Evolutionary conservation across 2,113 vertebrate species (phyloP), one percentile per base, ranked within the genome.

Genomic region (Phodopus roborovskii): DNA sequence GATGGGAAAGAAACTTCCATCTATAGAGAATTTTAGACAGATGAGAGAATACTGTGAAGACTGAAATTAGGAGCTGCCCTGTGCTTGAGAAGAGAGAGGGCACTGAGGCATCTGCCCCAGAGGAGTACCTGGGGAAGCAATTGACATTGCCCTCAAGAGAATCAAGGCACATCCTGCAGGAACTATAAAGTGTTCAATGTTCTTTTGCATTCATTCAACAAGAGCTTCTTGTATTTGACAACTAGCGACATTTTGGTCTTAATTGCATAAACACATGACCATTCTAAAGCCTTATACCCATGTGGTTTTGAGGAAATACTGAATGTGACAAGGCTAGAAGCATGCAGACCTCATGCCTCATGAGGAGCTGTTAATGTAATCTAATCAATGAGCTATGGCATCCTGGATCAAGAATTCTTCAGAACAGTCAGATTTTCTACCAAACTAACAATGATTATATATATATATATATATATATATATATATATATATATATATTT

Each of bases 271-370:
- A 39, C 3, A 62, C 16, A 36, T 87, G n/a, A 77, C 86, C 8
- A 50, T 70, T 50, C 36, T n/a, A 13, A 24, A 90, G 50, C 36
- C 4, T 68, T 53, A 48, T 16, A 12, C 9, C n/a, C 15, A 4
- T 45, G 28, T n/a, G 48, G 30, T 19, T 39, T 45, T 53, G 28
- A 81, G 50, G 30, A 86, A 92, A 92, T 60, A 50, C 33, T 70
- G 64, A 81, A 33, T 5, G 13, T 19, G 16, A 7, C 8, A 62
- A 74, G 36, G 45, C 33, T 88, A 16, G 42, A 87, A 75, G 17
- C 7, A 28, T 5, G 39, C 5, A 66, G 10, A 10, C 9, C 45
- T 26, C 1, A 3, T 39, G 62, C 9, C 45, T 26, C 1, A 3
- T 39, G 62, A 60, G 26, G n/a, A 12, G 10, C 5, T 45, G 10